These are phyloP conservation scores for Kryptolebias marmoratus DNA, from an alignment of 2,113 vertebrate species.

Conservation along the genomic window DNA sequence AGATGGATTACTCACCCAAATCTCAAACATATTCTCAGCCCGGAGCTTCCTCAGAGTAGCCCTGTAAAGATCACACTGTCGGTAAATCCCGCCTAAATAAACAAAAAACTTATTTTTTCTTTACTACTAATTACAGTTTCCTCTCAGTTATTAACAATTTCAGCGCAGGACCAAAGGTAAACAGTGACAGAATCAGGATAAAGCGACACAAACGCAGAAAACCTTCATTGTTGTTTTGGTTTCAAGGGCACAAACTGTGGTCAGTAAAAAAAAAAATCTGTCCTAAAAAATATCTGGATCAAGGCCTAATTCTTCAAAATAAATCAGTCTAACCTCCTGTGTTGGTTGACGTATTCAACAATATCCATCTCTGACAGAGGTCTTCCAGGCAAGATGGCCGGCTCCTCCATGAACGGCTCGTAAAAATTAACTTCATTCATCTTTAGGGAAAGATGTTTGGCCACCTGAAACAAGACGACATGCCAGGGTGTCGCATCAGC, in stretches of 20 bases:
- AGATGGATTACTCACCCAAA: constrained; percentile 86
- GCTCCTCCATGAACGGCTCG: constrained; percentile 97
- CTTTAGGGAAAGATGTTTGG: constrained; percentile 95
- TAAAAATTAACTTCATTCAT: constrained; percentile 98
- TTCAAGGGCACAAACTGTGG: too few relatives aligned
- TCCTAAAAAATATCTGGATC: too few relatives aligned
- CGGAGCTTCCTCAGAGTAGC: constrained; percentile 92
- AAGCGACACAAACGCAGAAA: too few relatives aligned
- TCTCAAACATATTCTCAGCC: constrained; percentile 97
- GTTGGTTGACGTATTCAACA: constrained; percentile 92
- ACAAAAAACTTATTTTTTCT: too few relatives aligned
- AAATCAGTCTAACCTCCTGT: constrained; percentile 83
- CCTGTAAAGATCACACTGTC: constrained; percentile 72
- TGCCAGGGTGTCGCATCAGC: not conserved
- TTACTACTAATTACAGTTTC: too few relatives aligned
- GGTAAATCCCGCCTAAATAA: not conserved
- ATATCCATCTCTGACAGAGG: constrained; percentile 92
- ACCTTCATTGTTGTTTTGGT: too few relatives aligned
- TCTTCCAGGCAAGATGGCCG: constrained; percentile 88
- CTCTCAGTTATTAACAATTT: too few relatives aligned
- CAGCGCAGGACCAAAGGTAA: too few relatives aligned
- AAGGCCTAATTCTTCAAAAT: not conserved
- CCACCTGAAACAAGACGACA: constrained; percentile 80
- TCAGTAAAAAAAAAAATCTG: too few relatives aligned
- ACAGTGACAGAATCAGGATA: too few relatives aligned